Evolutionary conservation across 2,113 vertebrate genomes (phyloP), one percentile per base, ranked within the genome.

Genomic region (Semnornis frantzii): DNA sequence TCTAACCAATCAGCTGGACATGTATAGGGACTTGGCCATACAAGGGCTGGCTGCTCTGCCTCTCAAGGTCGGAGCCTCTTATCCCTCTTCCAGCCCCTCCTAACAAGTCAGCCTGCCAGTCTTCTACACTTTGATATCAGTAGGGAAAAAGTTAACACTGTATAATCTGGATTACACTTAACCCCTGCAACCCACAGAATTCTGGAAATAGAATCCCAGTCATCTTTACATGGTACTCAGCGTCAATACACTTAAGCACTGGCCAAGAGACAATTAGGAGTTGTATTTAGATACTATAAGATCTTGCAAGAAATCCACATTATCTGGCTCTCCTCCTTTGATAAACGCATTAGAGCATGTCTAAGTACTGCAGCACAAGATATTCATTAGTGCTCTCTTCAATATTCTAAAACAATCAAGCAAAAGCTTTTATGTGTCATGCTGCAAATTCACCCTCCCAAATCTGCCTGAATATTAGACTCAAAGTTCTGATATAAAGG

Each of bases 61-160:
- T 96, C 96, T 96, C 95, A 98, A 98, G 98, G 98, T 97, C 97
- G 87, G 90, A 96, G 97, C 93, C 96, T 92, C 31, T 91, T 95
- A 82, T 93, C 96, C 97, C 92, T 91, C 87, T 94, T 82, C 72
- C 95, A 86, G 96, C 96, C 84, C 94, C 59, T 66, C 73, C 76
- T 34, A 90, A 80, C 95, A 90, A 95, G 89, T 91, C 94, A 88
- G 90, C 82, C 87, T 96, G 96, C 85, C 97, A 96, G 74, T 58
- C 96, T 89, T 92, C 89, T 82, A 30, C 96, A 92, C 92, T 94
- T 77, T 25, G 94, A 12, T 97, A 97, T 95, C 97, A 97, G 97
- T 30, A 82, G 90, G 90, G 93, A 95, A 97, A 97, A 97, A 77
- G 91, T 93, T 97, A 97, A 97, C 92, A 76, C 95, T 87, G 62